Conservation (phyloP, 2,797 vertebrate genomes). For the Meda fulgida region DNA sequence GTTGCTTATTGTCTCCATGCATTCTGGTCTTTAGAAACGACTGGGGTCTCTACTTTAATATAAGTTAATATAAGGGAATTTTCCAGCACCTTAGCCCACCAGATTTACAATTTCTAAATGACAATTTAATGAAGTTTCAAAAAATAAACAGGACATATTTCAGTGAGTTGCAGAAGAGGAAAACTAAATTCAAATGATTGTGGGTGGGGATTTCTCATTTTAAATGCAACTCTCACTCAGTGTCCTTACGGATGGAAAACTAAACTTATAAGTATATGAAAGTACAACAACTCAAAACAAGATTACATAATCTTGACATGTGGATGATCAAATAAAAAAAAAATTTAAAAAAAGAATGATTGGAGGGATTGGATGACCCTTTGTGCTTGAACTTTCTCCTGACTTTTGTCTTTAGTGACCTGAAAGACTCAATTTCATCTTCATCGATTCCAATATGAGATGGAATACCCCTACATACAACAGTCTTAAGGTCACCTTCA, state of each 20-base stretch:
- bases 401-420: constrained; percentile 20
- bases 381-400: neutral
- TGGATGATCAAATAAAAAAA: no score
- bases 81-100: neutral
- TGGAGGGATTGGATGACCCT: neutral
- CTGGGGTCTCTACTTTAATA: neutral
- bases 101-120: neutral
- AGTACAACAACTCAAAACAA: no score
- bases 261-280: neutral
- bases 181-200: neutral
- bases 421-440: constrained; percentile 36
- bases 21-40: neutral
- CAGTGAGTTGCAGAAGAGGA: neutral
- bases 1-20: neutral
- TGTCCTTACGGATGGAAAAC: neutral
- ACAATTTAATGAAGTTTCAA: neutral
- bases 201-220: neutral
- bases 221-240: neutral
- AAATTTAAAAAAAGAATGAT: neutral
- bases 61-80: neutral
- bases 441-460: constrained; percentile 29
- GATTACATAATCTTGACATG: no score
- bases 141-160: neutral
- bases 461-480: neutral
- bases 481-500: constrained; percentile 16